Base-by-base conservation (phyloP, 2,888 invertebrate species). In the Masnerella sp. region DNA sequence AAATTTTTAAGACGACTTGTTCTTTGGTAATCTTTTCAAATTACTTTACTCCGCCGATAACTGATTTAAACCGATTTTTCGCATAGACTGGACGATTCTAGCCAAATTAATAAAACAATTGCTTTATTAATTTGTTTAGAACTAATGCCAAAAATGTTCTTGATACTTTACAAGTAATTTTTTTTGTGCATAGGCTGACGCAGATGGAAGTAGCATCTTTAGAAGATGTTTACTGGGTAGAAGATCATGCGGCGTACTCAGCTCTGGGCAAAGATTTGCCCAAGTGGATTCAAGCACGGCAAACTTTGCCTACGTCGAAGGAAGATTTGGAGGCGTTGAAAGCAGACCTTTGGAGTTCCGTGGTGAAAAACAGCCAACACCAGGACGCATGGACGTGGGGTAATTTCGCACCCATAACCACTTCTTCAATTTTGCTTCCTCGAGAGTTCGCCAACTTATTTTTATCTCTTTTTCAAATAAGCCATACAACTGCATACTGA, bases 351-450 rank as follows among this genome's bases (percentile, higher is more conserved):
- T 95, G 95, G 96, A 95, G 93, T 74, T 93, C 93, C 49, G 95
- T 95, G 51, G 95, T 94, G 52, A 95, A 95, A 88, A 93, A 91
- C 80, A 94, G 94, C 85, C 93, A 93, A 84, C 95, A 95, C 82
- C 94, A 95, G 85, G 95, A 95, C 89, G 95, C 95, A 49, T 95
- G 95, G 95, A 95, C 95, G 85, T 95, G 94, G 94, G 95, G 95
- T 91, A 83, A 45, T 49, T 62, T 12, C 34, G 7, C 40, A 17
- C 20, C 25, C 12, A 1, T 11, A 18, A n/a, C 17, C 17, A 25
- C 20, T 42, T 14, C 11, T 20, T n/a, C n/a, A n/a, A n/a, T n/a
- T n/a, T 11, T 1, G 38, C n/a, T 11, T 34, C 5, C 15, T 0
- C 11, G 18, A 14, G 14, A 30, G 32, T 47, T 28, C 11, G 36